Conservation (phyloP, 2,113 vertebrate genomes). For the Xiphophorus hellerii region DNA sequence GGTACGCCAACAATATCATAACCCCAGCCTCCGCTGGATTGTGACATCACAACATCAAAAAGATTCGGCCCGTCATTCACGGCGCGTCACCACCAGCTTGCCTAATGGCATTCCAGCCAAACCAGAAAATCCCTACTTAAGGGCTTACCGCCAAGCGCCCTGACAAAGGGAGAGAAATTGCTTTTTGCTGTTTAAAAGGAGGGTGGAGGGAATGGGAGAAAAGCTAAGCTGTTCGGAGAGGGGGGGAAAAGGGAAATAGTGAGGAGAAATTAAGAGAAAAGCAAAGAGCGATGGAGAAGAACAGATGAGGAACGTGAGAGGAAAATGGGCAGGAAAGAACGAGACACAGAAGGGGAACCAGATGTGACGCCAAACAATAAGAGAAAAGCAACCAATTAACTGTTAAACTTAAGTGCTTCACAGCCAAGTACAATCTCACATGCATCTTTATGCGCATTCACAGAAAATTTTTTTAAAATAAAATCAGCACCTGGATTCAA, state of each 20-base stretch:
- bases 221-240: conserved; percentile 65
- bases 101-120: conserved; percentile 80
- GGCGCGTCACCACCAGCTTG: conserved; percentile 72
- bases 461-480: neutral
- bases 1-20: conserved; percentile 77
- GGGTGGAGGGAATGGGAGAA: conserved; percentile 54
- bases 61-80: conserved; percentile 77
- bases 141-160: conserved; percentile 72
- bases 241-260: conserved; percentile 36
- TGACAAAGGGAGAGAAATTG: conserved; percentile 82
- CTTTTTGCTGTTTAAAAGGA: conserved; percentile 80
- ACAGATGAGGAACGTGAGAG: conserved; percentile 30
- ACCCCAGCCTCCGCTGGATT: conserved; percentile 69
- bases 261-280: conserved; percentile 46
- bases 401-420: conserved; percentile 55
- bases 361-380: conserved; percentile 57
- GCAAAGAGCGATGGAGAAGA: conserved; percentile 51
- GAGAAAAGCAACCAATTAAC: conserved; percentile 60
- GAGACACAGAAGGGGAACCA: conserved; percentile 34
- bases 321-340: conserved; percentile 23
- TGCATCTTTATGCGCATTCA: neutral
- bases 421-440: conserved; percentile 34
- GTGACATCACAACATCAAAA: conserved; percentile 79
- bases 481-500: neutral
- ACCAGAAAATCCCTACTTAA: conserved; percentile 83